Evolutionary conservation across 2,888 invertebrate species (phyloP).

Genomic region (Halocaridina rubra): DNA sequence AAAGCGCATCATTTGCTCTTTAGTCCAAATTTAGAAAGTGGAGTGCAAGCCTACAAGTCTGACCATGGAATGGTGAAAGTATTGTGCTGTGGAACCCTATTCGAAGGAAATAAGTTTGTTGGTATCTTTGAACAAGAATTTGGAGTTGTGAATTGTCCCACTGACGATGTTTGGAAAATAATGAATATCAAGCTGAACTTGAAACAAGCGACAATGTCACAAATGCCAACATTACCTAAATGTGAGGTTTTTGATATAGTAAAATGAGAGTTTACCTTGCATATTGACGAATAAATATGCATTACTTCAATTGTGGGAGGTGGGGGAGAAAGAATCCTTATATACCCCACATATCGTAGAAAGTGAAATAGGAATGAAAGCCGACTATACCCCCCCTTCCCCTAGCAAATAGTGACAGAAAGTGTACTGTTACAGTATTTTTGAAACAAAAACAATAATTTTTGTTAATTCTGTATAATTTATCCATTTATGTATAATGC

Average conservation of each 20-base stretch:
- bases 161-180: constrained; percentile 52
- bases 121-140: constrained; percentile 61
- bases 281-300: no score
- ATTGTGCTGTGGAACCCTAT: constrained; percentile 46
- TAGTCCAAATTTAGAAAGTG: constrained; percentile 47
- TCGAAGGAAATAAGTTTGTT: constrained; percentile 26
- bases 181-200: constrained; percentile 46
- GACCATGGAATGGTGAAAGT: constrained; percentile 42
- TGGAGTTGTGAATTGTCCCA: constrained; percentile 45
- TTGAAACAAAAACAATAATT: no score
- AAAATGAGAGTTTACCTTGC: no score
- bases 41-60: constrained; percentile 27
- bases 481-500: no score
- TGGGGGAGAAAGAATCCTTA: no score
- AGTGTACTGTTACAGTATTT: no score
- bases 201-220: background rate
- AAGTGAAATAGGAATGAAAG: no score
- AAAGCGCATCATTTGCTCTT: constrained; percentile 15
- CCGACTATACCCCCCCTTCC: no score
- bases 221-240: background rate
- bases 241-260: constrained; percentile 17
- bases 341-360: no score
- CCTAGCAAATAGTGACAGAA: no score
- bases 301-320: no score
- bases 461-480: no score